Conservation (phyloP, 2,113 vertebrate species). For the Platichthys stellatus region DNA sequence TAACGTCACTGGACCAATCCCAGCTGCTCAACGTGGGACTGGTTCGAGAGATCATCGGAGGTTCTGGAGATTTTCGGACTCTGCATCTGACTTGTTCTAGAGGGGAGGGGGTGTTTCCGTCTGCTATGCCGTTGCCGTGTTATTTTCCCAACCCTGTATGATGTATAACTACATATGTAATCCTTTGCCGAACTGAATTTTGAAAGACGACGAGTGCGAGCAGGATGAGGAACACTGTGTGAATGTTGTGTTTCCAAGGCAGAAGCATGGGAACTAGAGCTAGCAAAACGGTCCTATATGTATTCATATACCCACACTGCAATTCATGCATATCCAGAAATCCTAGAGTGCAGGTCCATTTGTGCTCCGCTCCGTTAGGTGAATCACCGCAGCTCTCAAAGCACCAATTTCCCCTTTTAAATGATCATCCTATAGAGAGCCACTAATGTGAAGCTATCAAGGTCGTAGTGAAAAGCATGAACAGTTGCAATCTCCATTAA, state of each 20-base stretch:
- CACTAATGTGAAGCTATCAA: conserved; percentile 43
- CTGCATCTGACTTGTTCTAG: conserved; percentile 5
- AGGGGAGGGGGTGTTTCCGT: no score
- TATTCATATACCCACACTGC: not conserved
- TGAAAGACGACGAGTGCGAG: no score
- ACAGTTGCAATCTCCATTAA: conserved; percentile 49
- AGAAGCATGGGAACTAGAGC: conserved; percentile 12
- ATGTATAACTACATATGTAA: conserved; percentile 24
- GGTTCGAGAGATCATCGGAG: conserved; percentile 29
- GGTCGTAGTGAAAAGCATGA: conserved; percentile 33
- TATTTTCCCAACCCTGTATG: conserved; percentile 1
- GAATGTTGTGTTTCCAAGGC: conserved; percentile 23
- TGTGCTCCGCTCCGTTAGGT: conserved; percentile 18
- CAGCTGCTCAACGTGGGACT: conserved; percentile 25
- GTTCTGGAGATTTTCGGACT: not conserved
- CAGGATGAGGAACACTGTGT: no score
- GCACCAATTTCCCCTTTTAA: conserved; percentile 47
- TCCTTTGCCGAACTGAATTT: not conserved
- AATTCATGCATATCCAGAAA: conserved; percentile 33
- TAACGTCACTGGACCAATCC: conserved; percentile 18
- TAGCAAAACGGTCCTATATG: not conserved
- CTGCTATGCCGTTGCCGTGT: no score
- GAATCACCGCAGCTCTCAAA: conserved; percentile 37
- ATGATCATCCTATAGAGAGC: conserved; percentile 37
- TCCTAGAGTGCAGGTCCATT: not conserved